Percentiles rank a stretch among this genome's conserved stretches.
phyloP scores from a whole-genome alignment of 2,888 invertebrate genomes.

The Keiferia lycopersicella region DNA sequence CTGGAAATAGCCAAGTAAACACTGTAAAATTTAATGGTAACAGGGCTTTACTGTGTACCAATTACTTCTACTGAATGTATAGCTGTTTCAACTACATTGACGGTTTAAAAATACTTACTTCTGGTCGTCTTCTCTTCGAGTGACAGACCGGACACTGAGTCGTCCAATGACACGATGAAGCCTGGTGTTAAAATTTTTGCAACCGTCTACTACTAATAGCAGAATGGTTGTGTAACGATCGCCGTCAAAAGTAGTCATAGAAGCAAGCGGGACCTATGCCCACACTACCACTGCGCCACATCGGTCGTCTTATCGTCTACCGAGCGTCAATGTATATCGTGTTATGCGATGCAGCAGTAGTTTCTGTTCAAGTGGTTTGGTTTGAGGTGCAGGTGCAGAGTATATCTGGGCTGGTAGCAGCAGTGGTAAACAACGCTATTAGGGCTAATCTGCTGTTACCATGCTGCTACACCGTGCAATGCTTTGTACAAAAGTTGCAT shows the following conservation, averaged over 20 bases:
- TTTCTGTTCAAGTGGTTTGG: slow-evolving; percentile 12
- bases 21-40: slow-evolving; percentile 55
- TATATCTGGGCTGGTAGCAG: slow-evolving; percentile 55
- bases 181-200: no score
- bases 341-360: slow-evolving; percentile 7
- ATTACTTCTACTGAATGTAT: background rate
- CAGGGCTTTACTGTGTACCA: slow-evolving; percentile 33
- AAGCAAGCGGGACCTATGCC: no score
- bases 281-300: no score
- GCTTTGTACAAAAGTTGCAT: no score
- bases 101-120: background rate
- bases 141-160: no score
- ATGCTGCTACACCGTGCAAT: background rate
- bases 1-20: slow-evolving; percentile 57
- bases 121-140: no score
- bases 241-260: no score
- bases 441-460: slow-evolving; percentile 55
- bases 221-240: no score
- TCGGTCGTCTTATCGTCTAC: no score
- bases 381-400: slow-evolving; percentile 39
- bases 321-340: slow-evolving; percentile 28
- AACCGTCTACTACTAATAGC: no score
- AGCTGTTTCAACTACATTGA: background rate
- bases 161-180: no score
- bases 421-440: slow-evolving; percentile 66